These are phyloP conservation scores for Antennarius striatus DNA, from an alignment of 2,113 vertebrate species.

Conservation along the genomic window DNA sequence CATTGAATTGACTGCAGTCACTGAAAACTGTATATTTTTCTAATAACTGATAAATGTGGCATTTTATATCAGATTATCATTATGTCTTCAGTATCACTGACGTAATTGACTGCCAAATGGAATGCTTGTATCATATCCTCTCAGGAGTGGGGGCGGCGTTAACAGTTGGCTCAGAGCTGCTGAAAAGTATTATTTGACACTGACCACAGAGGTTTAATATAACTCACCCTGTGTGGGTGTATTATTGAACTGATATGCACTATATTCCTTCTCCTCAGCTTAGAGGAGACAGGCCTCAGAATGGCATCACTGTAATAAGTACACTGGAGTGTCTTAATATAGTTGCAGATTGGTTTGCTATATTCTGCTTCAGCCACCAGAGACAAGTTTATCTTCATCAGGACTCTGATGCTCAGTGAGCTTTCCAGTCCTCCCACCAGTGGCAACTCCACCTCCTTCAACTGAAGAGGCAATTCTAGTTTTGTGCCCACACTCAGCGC, in stretches of 20 bases:
- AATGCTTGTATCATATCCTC: background rate
- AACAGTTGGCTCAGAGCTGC: conserved; percentile 21
- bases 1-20: too few relatives aligned
- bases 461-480: conserved; percentile 4
- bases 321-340: conserved; percentile 48
- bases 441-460: conserved; percentile 1
- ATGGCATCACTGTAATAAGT: conserved; percentile 27
- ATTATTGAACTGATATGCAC: conserved; percentile 35
- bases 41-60: conserved; percentile 11
- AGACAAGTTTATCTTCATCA: conserved; percentile 25
- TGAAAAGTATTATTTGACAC: conserved; percentile 39
- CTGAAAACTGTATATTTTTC: too few relatives aligned
- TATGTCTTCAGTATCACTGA: too few relatives aligned
- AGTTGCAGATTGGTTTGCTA: conserved; percentile 8
- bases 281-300: conserved; percentile 30
- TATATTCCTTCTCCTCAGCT: conserved; percentile 23
- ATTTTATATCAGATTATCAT: too few relatives aligned
- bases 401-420: conserved; percentile 12
- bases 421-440: conserved; percentile 33
- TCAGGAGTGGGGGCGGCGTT: background rate
- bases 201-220: conserved; percentile 40
- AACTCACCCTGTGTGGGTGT: conserved; percentile 41
- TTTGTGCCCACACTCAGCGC: conserved; percentile 1
- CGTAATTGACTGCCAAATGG: background rate
- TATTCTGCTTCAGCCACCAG: conserved; percentile 24